These are phyloP conservation scores for Bujurquina vittata DNA, from an alignment of 2,113 vertebrate species.

Conservation along the genomic window DNA sequence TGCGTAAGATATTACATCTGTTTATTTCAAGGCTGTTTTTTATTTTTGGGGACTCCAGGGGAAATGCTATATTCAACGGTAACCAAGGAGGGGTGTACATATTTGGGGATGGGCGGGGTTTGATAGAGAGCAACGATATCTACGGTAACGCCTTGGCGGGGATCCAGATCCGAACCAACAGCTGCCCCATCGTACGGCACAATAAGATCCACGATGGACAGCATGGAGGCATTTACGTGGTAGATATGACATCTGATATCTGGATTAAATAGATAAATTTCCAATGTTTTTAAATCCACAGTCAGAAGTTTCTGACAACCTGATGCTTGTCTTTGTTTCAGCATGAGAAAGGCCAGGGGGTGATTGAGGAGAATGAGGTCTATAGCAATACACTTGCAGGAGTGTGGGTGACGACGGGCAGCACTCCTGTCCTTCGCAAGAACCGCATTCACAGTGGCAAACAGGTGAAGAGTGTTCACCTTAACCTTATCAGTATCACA, in stretches of 20 bases:
- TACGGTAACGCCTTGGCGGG: conserved; percentile 98
- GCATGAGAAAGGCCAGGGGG: conserved; percentile 99
- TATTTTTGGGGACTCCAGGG: conserved; percentile 77
- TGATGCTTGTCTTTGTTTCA: conserved; percentile 60
- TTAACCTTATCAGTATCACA: background rate
- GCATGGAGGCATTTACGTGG: conserved; percentile 98
- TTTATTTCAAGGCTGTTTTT: background rate
- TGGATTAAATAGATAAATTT: background rate
- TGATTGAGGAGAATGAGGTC: conserved; percentile 99
- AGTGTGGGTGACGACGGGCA: conserved; percentile 99
- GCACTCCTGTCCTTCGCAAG: conserved; percentile 95
- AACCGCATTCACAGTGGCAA: conserved; percentile 99
- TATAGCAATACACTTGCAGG: conserved; percentile 99
- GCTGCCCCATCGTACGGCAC: conserved; percentile 98
- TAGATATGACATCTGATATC: conserved; percentile 73
- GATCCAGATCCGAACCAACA: conserved; percentile 99
- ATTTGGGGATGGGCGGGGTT: conserved; percentile 98
- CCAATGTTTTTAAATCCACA: background rate
- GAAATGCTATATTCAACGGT: conserved; percentile 99
- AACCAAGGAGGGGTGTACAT: conserved; percentile 99
- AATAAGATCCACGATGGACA: conserved; percentile 99
- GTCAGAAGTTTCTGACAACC: background rate
- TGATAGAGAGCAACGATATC: conserved; percentile 99
- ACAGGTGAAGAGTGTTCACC: conserved; percentile 83
- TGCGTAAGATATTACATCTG: background rate